Percentiles rank a stretch among this genome's conserved stretches.
Evolutionary conservation across 2,888 invertebrate genomes (phyloP).

Genomic region (Andrena flavipes): DNA sequence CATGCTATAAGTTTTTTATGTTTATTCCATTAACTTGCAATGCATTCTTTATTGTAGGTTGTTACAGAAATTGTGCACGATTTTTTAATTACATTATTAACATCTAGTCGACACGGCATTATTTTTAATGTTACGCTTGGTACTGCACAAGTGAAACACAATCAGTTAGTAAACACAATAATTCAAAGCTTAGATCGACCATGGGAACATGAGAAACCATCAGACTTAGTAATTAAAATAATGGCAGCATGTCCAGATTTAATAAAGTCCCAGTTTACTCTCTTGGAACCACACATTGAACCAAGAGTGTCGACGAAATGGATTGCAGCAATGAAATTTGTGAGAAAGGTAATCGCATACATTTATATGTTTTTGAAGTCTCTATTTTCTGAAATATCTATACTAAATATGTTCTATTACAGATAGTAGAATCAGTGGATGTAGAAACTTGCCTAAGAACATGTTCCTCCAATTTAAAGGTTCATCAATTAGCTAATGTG

Average conservation of each 20-base stretch:
- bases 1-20: background rate
- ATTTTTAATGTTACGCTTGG: slow-evolving; percentile 90
- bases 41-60: slow-evolving; percentile 72
- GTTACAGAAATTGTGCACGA: slow-evolving; percentile 88
- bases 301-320: slow-evolving; percentile 84
- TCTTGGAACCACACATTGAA: slow-evolving; percentile 88
- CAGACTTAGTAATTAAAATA: slow-evolving; percentile 88
- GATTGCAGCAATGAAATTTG: slow-evolving; percentile 79
- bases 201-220: slow-evolving; percentile 89
- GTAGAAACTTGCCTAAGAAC: slow-evolving; percentile 83
- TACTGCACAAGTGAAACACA: slow-evolving; percentile 87
- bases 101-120: slow-evolving; percentile 91
- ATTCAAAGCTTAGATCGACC: slow-evolving; percentile 89
- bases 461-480: slow-evolving; percentile 85
- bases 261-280: slow-evolving; percentile 87
- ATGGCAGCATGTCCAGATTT: slow-evolving; percentile 90
- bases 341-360: slow-evolving; percentile 72
- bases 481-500: slow-evolving; percentile 86
- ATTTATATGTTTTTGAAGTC: background rate
- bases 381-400: slow-evolving; percentile 3
- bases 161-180: slow-evolving; percentile 88
- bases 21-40: background rate
- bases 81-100: slow-evolving; percentile 90
- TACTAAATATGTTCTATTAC: slow-evolving; percentile 37
- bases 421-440: slow-evolving; percentile 78